Evolutionary conservation across 2,797 vertebrate genomes (phyloP).

Genomic region (Clarias laeviceps): DNA sequence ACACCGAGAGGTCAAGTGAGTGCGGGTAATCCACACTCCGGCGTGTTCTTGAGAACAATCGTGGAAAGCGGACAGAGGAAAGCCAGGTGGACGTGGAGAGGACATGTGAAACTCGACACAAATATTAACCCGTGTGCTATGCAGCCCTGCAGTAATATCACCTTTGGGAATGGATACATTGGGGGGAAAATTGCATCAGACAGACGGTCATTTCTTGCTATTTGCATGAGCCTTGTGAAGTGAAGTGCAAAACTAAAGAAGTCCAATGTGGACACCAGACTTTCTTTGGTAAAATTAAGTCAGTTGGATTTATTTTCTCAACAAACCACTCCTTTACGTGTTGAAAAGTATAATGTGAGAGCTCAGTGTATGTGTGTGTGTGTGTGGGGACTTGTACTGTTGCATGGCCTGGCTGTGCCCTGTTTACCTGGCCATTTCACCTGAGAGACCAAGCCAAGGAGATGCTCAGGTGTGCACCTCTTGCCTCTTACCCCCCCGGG

Average conservation of each 20-base stretch:
- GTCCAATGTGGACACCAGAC: neutral
- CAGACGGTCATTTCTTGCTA: neutral
- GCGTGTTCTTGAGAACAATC: neutral
- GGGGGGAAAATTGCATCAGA: neutral
- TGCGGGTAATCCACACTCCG: neutral
- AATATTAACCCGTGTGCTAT: neutral
- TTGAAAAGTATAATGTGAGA: neutral
- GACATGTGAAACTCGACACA: neutral
- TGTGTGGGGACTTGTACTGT: slow-evolving; percentile 45
- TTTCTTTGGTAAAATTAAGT: neutral
- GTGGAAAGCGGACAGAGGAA: slow-evolving; percentile 1
- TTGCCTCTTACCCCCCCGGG: slow-evolving; percentile 55
- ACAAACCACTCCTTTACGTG: neutral
- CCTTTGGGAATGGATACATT: neutral
- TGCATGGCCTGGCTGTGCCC: slow-evolving; percentile 49
- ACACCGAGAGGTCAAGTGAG: neutral
- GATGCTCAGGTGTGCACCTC: slow-evolving; percentile 75
- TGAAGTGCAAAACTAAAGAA: neutral
- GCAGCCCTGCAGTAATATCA: neutral
- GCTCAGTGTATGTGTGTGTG: slow-evolving; percentile 7
- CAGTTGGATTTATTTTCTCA: neutral
- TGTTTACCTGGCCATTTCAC: slow-evolving; percentile 81
- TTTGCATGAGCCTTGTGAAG: neutral
- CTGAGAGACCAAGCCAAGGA: slow-evolving; percentile 78
- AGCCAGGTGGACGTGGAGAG: neutral